A percentile compares a stretch with the other conserved stretches of the same genome.
These are phyloP conservation scores for Gymnoscelis rufifasciata DNA, from an alignment of 2,888 invertebrate genomes.

Conservation along the genomic window DNA sequence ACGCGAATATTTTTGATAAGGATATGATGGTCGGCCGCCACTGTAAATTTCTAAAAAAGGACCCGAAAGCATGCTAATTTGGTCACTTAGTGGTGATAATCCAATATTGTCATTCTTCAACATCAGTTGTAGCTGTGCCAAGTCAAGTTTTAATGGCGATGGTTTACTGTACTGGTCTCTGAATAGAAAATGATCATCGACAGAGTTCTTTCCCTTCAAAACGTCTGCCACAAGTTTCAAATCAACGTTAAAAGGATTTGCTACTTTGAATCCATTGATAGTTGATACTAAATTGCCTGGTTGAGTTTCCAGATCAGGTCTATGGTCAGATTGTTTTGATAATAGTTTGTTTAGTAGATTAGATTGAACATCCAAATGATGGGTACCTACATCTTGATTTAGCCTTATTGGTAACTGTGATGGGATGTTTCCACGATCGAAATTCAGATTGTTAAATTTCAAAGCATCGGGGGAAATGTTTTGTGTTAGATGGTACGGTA, in stretches of 20 bases:
- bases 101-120: constrained; percentile 58
- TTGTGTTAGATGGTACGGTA: constrained; percentile 61
- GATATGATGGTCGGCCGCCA: constrained; percentile 44
- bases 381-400: constrained; percentile 69
- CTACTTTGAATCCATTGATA: constrained; percentile 73
- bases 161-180: constrained; percentile 57
- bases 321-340: constrained; percentile 50
- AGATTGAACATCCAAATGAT: constrained; percentile 62
- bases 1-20: constrained; percentile 70
- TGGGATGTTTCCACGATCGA: constrained; percentile 54
- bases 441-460: constrained; percentile 51
- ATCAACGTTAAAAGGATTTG: constrained; percentile 74
- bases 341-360: constrained; percentile 58
- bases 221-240: constrained; percentile 69
- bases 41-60: constrained; percentile 61
- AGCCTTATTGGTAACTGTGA: constrained; percentile 57
- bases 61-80: constrained; percentile 45
- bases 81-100: constrained; percentile 44
- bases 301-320: constrained; percentile 58
- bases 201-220: constrained; percentile 60
- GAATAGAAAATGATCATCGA: constrained; percentile 59
- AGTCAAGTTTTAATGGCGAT: constrained; percentile 54
- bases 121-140: constrained; percentile 59
- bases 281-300: constrained; percentile 49
- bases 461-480: constrained; percentile 46